A percentile compares a stretch with the other conserved stretches of the same genome.
phyloP scores from a whole-genome alignment of 2,797 vertebrate species.

The Trachurus trachurus region DNA sequence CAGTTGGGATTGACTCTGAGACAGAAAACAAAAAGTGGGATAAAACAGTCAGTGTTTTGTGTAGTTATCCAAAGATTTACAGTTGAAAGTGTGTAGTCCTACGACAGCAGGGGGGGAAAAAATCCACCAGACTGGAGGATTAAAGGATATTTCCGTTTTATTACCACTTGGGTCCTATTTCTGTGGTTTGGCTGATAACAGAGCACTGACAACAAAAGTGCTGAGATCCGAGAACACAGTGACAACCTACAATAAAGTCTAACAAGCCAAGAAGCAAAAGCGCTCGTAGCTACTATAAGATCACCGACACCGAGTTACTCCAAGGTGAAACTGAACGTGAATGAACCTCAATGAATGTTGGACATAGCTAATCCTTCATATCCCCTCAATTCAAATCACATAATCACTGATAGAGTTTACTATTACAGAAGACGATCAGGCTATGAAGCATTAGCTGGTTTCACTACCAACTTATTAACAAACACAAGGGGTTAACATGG shows the following conservation, averaged over 20 bases:
- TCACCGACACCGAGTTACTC: neutral
- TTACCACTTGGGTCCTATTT: neutral
- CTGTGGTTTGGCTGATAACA: neutral
- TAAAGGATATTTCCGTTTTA: neutral
- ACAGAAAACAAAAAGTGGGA: neutral
- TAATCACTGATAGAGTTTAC: too few relatives aligned
- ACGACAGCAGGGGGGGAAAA: too few relatives aligned
- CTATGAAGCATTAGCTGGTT: neutral
- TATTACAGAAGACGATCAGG: neutral
- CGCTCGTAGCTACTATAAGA: neutral
- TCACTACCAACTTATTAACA: neutral
- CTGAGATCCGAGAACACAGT: neutral
- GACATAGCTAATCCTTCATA: neutral
- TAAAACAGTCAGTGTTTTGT: neutral
- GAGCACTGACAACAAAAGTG: neutral
- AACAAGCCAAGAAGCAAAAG: neutral
- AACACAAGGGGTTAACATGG: neutral
- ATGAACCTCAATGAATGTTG: neutral
- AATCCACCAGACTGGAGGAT: neutral
- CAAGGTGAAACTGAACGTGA: neutral
- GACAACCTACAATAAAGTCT: neutral
- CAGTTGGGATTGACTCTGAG: neutral
- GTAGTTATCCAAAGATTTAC: too few relatives aligned
- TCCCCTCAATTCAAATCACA: neutral
- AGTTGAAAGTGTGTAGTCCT: too few relatives aligned